phyloP scores from a whole-genome alignment of 1,140 invertebrate genomes.

The Babylonia areolata region DNA sequence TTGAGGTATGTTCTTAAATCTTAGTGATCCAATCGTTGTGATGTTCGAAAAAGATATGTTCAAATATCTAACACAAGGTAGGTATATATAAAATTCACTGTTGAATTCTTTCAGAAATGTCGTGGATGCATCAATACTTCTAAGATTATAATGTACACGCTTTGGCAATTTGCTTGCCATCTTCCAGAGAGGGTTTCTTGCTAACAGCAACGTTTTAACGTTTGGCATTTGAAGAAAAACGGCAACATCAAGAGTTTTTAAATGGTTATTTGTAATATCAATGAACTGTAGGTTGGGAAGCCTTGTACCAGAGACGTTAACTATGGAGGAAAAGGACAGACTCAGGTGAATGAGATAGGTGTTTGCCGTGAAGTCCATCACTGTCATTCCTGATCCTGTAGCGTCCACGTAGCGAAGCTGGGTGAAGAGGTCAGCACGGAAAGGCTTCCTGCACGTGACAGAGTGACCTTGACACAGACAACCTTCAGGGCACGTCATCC shows the following conservation, averaged over 20 bases:
- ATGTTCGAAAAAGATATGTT: not conserved
- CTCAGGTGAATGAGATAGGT: not conserved
- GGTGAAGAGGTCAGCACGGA: not conserved
- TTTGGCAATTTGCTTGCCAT: not conserved
- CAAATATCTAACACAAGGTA: not conserved
- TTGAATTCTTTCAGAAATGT: not conserved
- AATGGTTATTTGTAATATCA: not conserved
- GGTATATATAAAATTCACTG: not conserved
- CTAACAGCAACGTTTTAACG: not conserved
- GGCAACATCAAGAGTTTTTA: not conserved
- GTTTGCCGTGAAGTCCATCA: not conserved
- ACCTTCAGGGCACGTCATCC: not conserved
- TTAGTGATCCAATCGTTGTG: not conserved
- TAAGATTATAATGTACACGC: not conserved
- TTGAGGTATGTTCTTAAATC: not conserved
- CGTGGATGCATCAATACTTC: not conserved
- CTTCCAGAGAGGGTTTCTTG: not conserved
- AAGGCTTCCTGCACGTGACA: not conserved
- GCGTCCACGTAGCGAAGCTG: not conserved
- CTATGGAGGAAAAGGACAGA: not conserved
- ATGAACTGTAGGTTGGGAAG: not conserved
- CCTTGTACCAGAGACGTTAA: not conserved
- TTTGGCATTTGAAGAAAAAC: not conserved
- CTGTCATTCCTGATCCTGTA: not conserved
- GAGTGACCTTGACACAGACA: slow-evolving; percentile 8